Evolutionary conservation across 2,888 invertebrate genomes (phyloP), one percentile per base, ranked within the genome.

Genomic region (Vandiemenella viatica): DNA sequence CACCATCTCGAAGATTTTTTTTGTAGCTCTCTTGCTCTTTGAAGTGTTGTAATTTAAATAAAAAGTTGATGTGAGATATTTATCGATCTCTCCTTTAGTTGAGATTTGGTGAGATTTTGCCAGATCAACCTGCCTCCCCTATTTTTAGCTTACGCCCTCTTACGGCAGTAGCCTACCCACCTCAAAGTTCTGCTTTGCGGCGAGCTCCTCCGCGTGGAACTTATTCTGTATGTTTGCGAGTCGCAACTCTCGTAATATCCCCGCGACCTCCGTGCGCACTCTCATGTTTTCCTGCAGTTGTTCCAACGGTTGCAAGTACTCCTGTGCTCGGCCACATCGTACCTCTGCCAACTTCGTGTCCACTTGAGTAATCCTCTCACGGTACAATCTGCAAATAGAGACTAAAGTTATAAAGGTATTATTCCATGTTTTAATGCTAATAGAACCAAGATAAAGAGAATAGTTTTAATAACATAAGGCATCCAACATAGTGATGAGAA

Each of bases 231-330:
- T 83, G 64, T 90, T 92, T 54, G 83, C 78, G 43, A 89, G 69
- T 45, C 87, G 74, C 61, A 83, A 77, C 60, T 85, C 80, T 58
- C 79, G 79, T 53, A 92, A 67, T 51, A 91, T 75, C 44, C 88
- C 88, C 0, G 93, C 90, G n/a, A 95, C 93, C 68, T 93, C 89
- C 48, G 84, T 86, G 43, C 85, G 73, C 10, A 79, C 77, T 55
- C 83, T 75, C 80, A 89, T 83, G 62, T 89, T 87, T 59, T 92
- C 90, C 63, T 88, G 85, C 43, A 96, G 70, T 54, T 89, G 78
- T 60, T 85, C 79, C 46, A 95, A 67, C 0, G 93, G 93, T 45
- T 80, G 82, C 1, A 91, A 70, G 65, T 93, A 96, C 65, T 95
- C 95, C 57, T 80, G 77, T 0, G 92, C 92, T 47, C 80, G 76